phyloP scores from a whole-genome alignment of 2,797 vertebrate genomes.

The Lagothrix lagotricha region DNA sequence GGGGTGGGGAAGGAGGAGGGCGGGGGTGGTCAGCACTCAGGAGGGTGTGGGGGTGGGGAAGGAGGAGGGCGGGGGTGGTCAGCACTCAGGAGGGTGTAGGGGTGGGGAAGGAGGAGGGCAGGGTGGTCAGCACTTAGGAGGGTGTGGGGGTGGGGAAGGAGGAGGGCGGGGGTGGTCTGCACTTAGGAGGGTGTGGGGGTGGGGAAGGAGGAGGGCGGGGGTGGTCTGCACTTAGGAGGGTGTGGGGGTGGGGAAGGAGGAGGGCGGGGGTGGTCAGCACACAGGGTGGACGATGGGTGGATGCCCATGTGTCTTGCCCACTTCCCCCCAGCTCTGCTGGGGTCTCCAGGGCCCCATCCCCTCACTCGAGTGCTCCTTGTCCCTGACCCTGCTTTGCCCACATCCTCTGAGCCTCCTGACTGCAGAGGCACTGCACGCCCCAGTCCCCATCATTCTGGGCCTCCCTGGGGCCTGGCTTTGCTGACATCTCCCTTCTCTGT shows the following conservation, averaged over 20 bases:
- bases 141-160: too few relatives aligned
- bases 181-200: background rate
- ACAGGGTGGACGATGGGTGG: accelerated
- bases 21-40: background rate
- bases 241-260: background rate
- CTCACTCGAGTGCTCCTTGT: background rate
- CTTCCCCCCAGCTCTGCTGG: background rate
- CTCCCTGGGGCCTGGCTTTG: background rate
- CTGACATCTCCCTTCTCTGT: background rate
- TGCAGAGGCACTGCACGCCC: background rate
- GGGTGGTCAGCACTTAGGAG: background rate
- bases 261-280: background rate
- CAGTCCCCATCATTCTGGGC: background rate
- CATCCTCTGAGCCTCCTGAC: background rate
- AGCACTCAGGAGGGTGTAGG: background rate
- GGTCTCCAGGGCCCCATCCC: background rate
- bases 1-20: too few relatives aligned
- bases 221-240: background rate
- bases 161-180: background rate
- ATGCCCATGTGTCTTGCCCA: accelerated
- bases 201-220: background rate
- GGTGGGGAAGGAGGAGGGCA: too few relatives aligned
- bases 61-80: background rate
- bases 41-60: too few relatives aligned
- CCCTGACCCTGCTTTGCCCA: background rate